Conservation (phyloP, 2,797 vertebrate genomes). For the Hipposideros larvatus region DNA sequence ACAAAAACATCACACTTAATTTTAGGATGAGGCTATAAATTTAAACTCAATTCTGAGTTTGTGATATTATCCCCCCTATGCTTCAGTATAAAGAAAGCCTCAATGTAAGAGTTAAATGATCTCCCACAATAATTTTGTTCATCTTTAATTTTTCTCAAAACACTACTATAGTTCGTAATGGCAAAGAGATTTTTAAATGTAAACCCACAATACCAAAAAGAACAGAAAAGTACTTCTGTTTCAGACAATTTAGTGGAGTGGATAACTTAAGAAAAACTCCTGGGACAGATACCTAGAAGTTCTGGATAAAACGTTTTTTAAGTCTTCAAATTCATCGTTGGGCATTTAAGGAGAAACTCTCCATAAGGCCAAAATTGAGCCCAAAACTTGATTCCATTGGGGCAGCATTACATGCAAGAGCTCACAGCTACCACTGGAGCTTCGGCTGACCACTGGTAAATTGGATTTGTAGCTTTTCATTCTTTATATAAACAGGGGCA, state of each 20-base stretch:
- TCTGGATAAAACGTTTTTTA: neutral
- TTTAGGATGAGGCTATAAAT: neutral
- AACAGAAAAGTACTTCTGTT: neutral
- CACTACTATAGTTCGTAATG: neutral
- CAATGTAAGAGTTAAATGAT: neutral
- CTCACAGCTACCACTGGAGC: neutral
- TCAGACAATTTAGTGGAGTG: neutral
- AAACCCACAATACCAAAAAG: neutral
- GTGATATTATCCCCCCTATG: neutral
- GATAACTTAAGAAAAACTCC: slow-evolving; percentile 1
- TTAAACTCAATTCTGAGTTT: slow-evolving; percentile 24
- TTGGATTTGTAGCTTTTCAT: neutral
- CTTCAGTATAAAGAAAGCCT: neutral
- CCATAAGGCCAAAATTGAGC: neutral
- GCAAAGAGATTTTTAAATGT: neutral
- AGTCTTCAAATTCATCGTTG: neutral
- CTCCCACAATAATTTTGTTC: slow-evolving; percentile 1
- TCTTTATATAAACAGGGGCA: neutral
- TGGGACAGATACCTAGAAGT: neutral
- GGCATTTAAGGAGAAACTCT: slow-evolving; percentile 17
- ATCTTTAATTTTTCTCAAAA: slow-evolving; percentile 48
- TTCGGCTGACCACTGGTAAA: neutral
- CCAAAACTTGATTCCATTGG: neutral
- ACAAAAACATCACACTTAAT: neutral
- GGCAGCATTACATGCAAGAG: neutral